Evolutionary conservation across 2,888 invertebrate species (phyloP), one percentile per base, ranked within the genome.

Genomic region (Clepsis dumicolana): DNA sequence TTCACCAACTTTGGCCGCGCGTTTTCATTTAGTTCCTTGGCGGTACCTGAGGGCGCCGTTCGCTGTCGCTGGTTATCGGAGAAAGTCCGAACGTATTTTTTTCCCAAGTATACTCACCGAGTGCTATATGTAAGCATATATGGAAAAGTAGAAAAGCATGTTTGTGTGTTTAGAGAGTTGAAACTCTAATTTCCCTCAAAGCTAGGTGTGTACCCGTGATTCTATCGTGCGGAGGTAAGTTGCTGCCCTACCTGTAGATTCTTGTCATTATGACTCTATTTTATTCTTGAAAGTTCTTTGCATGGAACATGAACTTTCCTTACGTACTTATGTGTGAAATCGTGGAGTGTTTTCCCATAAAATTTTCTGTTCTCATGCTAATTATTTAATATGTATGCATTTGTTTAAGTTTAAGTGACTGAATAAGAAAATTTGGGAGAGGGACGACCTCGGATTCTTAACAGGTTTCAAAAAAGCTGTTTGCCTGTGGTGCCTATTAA

Each of bases 41-140:
- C 82, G 86, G 83, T 85, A 75, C 76, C 77, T 79, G 74, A 65
- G 70, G 79, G 72, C 75, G 74, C 67, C 85, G 80, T 75, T 81
- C 88, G 90, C 83, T 64, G 76, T 70, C 69, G 38, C 69, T 62
- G 73, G 72, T 74, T 74, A 74, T 74, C 71, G 72, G 66, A 71
- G 74, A 76, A 75, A 74, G 76, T 82, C 81, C 86, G 87, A 81
- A 65, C 75, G 77, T 67, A 81, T 74, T 83, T 83, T 75, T 75
- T 65, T 72, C 73, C 74, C 80, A 81, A 81, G 80, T 86, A 81
- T 79, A 83, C 81, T 79, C 82, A 80, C 81, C 82, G 87, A 81
- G 86, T 89, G 87, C 87, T 90, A 80, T 89, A 92, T 91, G 92
- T 92, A 93, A 92, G 92, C 91, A 89, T 91, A 63, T 83, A 73